Evolutionary conservation across 2,113 vertebrate genomes (phyloP).

Genomic region (Seriola aureovittata): DNA sequence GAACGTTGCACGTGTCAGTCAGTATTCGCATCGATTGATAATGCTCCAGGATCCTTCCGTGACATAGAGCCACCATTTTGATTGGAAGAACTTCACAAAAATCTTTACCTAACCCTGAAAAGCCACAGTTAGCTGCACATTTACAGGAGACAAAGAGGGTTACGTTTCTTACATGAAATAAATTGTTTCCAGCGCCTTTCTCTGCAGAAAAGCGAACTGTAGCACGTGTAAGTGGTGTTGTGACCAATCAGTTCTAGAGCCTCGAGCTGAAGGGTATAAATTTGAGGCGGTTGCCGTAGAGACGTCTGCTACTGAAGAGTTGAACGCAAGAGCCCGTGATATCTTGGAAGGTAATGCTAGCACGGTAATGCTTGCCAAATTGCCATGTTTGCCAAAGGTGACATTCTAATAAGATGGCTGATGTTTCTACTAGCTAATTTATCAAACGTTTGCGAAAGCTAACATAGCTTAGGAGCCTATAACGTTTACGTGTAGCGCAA

Average conservation of each 20-base stretch:
- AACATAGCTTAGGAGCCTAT: neutral
- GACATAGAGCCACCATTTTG: slow-evolving; percentile 32
- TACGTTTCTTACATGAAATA: neutral
- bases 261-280: slow-evolving; percentile 76
- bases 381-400: neutral
- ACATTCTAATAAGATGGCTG: accelerated
- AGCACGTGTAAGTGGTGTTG: slow-evolving; percentile 52
- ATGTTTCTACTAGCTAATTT: accelerated
- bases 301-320: slow-evolving; percentile 66
- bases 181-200: neutral
- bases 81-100: neutral
- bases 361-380: neutral
- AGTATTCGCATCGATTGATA: neutral
- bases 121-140: neutral
- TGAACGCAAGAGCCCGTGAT: slow-evolving; percentile 41
- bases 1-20: neutral
- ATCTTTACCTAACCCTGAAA: neutral
- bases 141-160: neutral
- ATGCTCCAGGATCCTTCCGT: slow-evolving; percentile 46
- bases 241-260: slow-evolving; percentile 74
- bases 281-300: slow-evolving; percentile 65
- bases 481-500: neutral
- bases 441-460: neutral
- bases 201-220: neutral
- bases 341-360: slow-evolving; percentile 51